Evolutionary conservation across 92 coral and sea anemone genomes (phyloP), one percentile per base, ranked within the genome.

Genomic region (Paragorgia papillata): DNA sequence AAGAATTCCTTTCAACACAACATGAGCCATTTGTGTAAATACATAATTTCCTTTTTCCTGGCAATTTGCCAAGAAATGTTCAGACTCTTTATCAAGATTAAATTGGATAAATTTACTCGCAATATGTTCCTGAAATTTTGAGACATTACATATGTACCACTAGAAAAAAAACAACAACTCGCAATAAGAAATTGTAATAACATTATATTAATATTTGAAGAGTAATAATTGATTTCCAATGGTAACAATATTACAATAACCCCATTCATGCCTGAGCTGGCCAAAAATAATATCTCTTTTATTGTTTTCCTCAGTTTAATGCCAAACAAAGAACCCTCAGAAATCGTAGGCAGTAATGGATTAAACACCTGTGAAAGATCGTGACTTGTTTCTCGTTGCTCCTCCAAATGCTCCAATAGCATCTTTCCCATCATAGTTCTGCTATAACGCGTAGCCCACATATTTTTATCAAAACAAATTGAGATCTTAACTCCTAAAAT

Each of bases 11-110:
- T 85, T 90, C 40, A 88, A 56, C 0, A 90, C 50, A 69, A 76
- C 89, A 20, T 93, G 97, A 9, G 82, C 83, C 79, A 90, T 74
- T 81, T 93, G 97, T 17, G 94, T 88, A 28, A 93, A 85, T 22
- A 92, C 90, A 35, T 96, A 84, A 88, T 93, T 91, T 66, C 96
- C 89, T 63, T 93, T 93, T 73, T 87, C 82, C 37, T 84, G 82
- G 24, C 91, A 90, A 74, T 82, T 91, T 6, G 84, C 64, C 5
- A 93, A 80, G 70, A 93, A 93, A 54, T 65, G 83, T 82, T 84
- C 90, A 19, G 96, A 82, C 33, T 89, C 97, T 75, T 85, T 88
- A 86, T 93, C 97, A 78, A 93, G 81, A 41, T 75, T 73, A 80
- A 90, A 86, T 75, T 93, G 91, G 7, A 88, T 79, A 78, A 90